Evolutionary conservation across 30 jellyfish, hydroid and myxozoan genomes (phyloP), one percentile per base, ranked within the genome.

Genomic region (Pelagia noctiluca): DNA sequence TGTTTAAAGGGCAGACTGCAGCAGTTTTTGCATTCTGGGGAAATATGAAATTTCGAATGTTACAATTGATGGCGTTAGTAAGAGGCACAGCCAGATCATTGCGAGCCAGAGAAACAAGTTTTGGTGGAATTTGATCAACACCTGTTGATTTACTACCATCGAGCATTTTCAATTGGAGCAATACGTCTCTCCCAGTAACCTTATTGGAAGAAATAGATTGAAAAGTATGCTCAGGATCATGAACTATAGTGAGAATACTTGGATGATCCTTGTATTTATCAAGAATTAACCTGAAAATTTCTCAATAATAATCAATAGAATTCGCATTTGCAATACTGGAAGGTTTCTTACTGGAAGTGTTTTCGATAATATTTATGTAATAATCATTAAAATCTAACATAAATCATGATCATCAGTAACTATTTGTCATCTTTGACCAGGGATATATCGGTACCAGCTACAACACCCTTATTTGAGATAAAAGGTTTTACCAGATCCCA

Each of bases 111-210:
- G 57, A 42, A 42, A 42, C 57, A 42, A 42, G 57, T 5, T 42
- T 42, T 42, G 57, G 57, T 42, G 57, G 82, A 29, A 69, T 31
- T 36, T 18, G 48, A 48, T 72, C 71, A 72, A 72, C 84, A 72
- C 71, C 84, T 72, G 71, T 72, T 36, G 84, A 72, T 72, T 46
- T 72, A 72, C 84, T 38, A 71, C 84, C 48, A 38, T 72, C 84
- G 71, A 46, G 72, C 84, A 72, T 72, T 36, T 42, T 42, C 57
- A 42, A 42, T 30, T 62, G 47, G 84, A 62, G n/a, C n/a, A 63
- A 68, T 68, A 68, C 69, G 21, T 68, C 82, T 30, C 82, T 68
- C 34, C 36, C 82, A 72, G 71, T 69, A 69, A 69, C 82, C 68
- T 69, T 67, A 18, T 69, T 31, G 82, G 35, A 69, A 69, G 82